Base-by-base conservation (phyloP, 2,113 vertebrate genomes). In the Prinia subflava region DNA sequence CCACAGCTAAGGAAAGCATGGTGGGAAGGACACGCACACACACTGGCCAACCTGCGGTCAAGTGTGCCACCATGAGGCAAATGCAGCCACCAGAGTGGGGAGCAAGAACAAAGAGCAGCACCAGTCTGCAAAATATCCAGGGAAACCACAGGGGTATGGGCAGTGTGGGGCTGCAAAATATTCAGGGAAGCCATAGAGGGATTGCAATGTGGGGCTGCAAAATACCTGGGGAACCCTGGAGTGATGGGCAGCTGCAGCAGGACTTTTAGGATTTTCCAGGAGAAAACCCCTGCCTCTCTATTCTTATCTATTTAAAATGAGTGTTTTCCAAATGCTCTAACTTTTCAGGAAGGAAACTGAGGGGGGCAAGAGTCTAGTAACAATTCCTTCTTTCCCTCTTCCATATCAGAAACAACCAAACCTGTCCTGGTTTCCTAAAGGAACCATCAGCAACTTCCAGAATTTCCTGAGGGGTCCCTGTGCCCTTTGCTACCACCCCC, bases 51-150 rank as follows among this genome's bases (percentile, higher is more conserved):
- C 5, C 6, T 37, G 37, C 20, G 95, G 97, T 84, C 96, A 97
- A 97, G 97, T 47, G 68, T 95, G 97, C 97, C 98, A 98, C 96
- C 98, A 95, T 96, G 97, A 96, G 98, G 96, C 55, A 24, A 85
- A 55, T 6, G 2, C 62, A 28, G 39, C 42, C 59, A 80, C 90
- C 16, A 5, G 13, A 70, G 63, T 7, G 11, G 75, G 41, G n/a
- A 69, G 22, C 37, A 76, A 68, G 82, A 94, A 95, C 95, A 94
- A 92, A 94, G 87, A 78, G 82, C 73, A 82, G 56, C 57, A 69
- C 6, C 68, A 50, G 69, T 2, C 2, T 31, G 22, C 49, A 56
- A 70, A 57, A 56, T 6, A 86, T 33, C 53, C 42, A 24, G 21
- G 70, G 89, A 46, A 81, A 47, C 12, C 50, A 39, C 14, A 23